A percentile compares a stretch with the other conserved stretches of the same genome.
phyloP scores from a whole-genome alignment of 2,113 vertebrate species.

The Pterocles orientalis region DNA sequence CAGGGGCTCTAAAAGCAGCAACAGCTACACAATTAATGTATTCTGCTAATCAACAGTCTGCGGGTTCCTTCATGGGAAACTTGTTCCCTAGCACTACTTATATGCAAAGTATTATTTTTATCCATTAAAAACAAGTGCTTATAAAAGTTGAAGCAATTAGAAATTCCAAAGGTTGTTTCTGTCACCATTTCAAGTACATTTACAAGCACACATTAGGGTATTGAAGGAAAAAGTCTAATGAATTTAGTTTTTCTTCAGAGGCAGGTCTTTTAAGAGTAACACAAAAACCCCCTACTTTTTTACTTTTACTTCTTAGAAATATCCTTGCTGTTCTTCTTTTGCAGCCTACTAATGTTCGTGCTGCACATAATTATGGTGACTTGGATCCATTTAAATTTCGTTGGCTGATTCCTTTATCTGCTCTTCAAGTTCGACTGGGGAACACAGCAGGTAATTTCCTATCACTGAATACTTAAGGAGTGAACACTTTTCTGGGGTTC shows the following conservation, averaged over 20 bases:
- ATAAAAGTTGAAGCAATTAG: slow-evolving; percentile 1
- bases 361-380: slow-evolving; percentile 83
- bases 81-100: not conserved
- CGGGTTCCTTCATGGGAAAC: not conserved
- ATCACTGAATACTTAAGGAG: not conserved
- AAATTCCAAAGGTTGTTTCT: not conserved
- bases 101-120: slow-evolving; percentile 12
- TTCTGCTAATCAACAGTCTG: not conserved
- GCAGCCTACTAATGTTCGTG: slow-evolving; percentile 80
- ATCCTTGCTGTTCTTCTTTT: not conserved
- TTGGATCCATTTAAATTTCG: slow-evolving; percentile 93
- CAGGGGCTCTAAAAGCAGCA: not conserved
- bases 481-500: not conserved
- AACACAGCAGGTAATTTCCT: slow-evolving; percentile 88
- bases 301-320: not conserved
- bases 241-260: not conserved
- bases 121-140: not conserved
- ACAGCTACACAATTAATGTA: not conserved
- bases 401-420: slow-evolving; percentile 93
- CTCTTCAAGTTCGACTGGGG: slow-evolving; percentile 92
- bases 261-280: not conserved
- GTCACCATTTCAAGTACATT: not conserved
- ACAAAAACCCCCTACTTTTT: not conserved
- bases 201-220: not conserved
- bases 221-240: not conserved